Evolutionary conservation across 2,888 invertebrate genomes (phyloP).

Genomic region (Mythimna vitellina): DNA sequence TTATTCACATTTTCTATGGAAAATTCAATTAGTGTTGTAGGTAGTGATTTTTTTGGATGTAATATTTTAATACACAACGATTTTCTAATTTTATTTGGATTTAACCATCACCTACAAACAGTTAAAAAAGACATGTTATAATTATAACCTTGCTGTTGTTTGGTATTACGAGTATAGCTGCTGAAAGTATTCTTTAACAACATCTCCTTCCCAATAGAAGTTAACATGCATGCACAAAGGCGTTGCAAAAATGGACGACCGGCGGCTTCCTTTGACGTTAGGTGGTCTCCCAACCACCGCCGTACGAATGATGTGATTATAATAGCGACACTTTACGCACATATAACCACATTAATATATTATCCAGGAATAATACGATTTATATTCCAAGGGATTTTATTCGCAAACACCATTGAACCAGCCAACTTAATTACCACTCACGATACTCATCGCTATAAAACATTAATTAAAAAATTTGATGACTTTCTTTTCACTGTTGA

Average conservation of each 20-base stretch:
- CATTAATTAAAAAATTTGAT: conserved; percentile 81
- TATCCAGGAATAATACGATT: conserved; percentile 74
- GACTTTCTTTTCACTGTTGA: conserved; percentile 72
- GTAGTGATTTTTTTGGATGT: background rate
- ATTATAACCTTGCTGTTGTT: conserved; percentile 1
- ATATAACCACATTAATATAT: conserved; percentile 77
- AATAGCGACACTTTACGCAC: conserved; percentile 87
- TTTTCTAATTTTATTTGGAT: background rate
- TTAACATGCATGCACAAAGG: conserved; percentile 79
- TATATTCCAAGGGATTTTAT: conserved; percentile 66
- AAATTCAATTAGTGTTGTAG: background rate
- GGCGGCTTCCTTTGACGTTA: conserved; percentile 88
- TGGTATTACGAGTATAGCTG: conserved; percentile 22
- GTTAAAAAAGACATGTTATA: background rate
- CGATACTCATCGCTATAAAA: conserved; percentile 75
- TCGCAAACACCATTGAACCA: conserved; percentile 73
- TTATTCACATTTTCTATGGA: conserved; percentile 12
- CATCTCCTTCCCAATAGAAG: conserved; percentile 80
- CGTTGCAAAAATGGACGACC: conserved; percentile 86
- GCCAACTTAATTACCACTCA: conserved; percentile 72
- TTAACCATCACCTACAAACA: background rate
- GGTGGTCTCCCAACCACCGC: conserved; percentile 82
- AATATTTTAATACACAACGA: background rate
- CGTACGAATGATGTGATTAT: conserved; percentile 87
- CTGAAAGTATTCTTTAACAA: conserved; percentile 48